Evolutionary conservation across 2,797 vertebrate genomes (phyloP), one percentile per base, ranked within the genome.

Genomic region (Syncerus caffer): DNA sequence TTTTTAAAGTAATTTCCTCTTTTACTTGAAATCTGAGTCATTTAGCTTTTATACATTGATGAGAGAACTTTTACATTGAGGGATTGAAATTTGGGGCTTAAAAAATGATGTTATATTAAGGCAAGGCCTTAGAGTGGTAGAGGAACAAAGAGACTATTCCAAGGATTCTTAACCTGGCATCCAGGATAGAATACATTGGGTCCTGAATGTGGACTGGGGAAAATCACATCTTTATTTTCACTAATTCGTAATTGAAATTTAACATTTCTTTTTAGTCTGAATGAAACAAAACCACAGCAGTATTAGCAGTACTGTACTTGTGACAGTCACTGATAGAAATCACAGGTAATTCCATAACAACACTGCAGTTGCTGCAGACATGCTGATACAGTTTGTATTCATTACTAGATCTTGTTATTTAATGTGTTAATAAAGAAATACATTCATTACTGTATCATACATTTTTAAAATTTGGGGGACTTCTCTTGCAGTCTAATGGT

Each of bases 21-120:
- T 94, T 94, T 94, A 58, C 76, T 89, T 71, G 42, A 79, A 50
- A 34, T 60, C 57, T 86, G n/a, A 89, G 38, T 64, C 27, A 23
- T 38, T 95, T 94, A 80, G 42, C 89, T 82, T 95, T 93, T 85
- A 29, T 74, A 62, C 71, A 82, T 91, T 89, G 60, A 58, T 92
- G 34, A 76, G 60, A 78, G 31, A 55, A 74, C 15, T 95, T 89
- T 67, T 58, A 78, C 45, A 74, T 38, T 89, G 84, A 62, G 50
- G 7, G 31, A 84, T 3, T 95, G 64, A 95, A 88, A 90, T 51
- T 58, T 92, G 10, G 50, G 78, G 47, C 21, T 84, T 91, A 25
- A 58, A 95, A 57, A 60, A 85, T 51, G 64, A 91, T 85, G n/a
- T 64, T 58, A 80, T 91, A 15, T 45, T 58, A 94, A 92, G 51